Evolutionary conservation across 2,113 vertebrate genomes (phyloP).

Genomic region (Accipiter cooperii): DNA sequence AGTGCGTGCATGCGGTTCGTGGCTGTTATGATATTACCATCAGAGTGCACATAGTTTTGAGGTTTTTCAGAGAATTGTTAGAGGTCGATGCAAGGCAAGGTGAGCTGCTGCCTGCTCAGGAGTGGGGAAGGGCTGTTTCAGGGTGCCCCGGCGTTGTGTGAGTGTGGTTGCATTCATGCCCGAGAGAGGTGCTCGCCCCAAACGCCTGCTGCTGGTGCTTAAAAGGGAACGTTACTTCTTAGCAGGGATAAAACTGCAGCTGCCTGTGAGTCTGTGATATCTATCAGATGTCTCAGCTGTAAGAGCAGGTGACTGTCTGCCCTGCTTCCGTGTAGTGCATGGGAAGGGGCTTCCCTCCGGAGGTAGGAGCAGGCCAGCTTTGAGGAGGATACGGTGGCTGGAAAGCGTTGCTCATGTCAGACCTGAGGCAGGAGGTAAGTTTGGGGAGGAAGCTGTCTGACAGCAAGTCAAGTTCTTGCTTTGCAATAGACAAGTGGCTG

Average conservation of each 20-base stretch:
- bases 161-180: not conserved
- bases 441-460: not conserved
- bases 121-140: not conserved
- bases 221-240: not conserved
- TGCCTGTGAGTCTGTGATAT: not conserved
- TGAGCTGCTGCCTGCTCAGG: not conserved
- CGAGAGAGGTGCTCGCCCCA: not conserved
- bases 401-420: not conserved
- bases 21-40: fast-evolving
- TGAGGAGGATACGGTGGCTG: not conserved
- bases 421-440: not conserved
- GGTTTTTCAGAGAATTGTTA: not conserved
- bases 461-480: not conserved
- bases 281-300: not conserved
- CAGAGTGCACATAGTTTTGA: not conserved
- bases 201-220: fast-evolving
- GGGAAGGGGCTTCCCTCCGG: not conserved
- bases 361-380: not conserved
- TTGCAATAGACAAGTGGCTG: not conserved
- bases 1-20: too few relatives aligned
- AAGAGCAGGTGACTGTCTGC: not conserved
- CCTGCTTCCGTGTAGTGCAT: fast-evolving
- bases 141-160: not conserved
- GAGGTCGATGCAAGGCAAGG: not conserved
- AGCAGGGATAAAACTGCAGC: not conserved